Base-by-base conservation (phyloP, 2,888 invertebrate genomes). In the Drosophila anomalata region DNA sequence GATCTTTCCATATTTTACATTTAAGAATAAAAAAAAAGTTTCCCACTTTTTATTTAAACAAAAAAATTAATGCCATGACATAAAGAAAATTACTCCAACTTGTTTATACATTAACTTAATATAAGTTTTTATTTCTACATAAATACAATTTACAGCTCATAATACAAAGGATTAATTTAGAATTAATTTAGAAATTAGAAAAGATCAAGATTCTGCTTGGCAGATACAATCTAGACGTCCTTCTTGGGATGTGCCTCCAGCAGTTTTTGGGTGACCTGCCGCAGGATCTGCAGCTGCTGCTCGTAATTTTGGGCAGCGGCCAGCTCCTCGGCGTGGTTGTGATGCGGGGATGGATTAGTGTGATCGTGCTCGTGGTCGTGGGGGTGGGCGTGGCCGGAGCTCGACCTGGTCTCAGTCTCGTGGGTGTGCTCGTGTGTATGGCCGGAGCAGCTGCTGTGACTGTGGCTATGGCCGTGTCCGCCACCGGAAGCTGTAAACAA, bases 401-500 rank as follows among this genome's bases (percentile, higher is more conserved):
- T 44, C 20, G 76, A 24, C 20, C 47, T 53, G 50, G 41, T 57
- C 51, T 76, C 76, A 14, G 60, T 29, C 44, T 62, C 77, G 5
- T 66, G 65, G 22, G 4, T 17, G 8, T 74, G 54, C 12, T 63
- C 67, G 4, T 73, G 65, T 2, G 65, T 6, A 2, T 53, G 14
- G 12, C 53, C 26, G 22, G 73, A 69, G 56, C 81, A 51, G 47
- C 61, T 68, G 59, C 87, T 77, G 59, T 73, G 73, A 29, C 42
- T 67, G 20, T 82, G 82, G 50, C 82, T 82, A 11, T 82, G 82
- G 4, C 87, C 87, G 24, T 82, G 82, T 12, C 87, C 87, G 12
- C 71, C 79, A 41, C 52, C 75, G 47, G 82, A 84, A 56, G 79
- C 82, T 82, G 75, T 4, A 60, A 51, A 39, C 2, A 9, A 4